These are phyloP conservation scores for Ophthalmolycus amberensis DNA, from an alignment of 2,113 vertebrate genomes.

Conservation along the genomic window DNA sequence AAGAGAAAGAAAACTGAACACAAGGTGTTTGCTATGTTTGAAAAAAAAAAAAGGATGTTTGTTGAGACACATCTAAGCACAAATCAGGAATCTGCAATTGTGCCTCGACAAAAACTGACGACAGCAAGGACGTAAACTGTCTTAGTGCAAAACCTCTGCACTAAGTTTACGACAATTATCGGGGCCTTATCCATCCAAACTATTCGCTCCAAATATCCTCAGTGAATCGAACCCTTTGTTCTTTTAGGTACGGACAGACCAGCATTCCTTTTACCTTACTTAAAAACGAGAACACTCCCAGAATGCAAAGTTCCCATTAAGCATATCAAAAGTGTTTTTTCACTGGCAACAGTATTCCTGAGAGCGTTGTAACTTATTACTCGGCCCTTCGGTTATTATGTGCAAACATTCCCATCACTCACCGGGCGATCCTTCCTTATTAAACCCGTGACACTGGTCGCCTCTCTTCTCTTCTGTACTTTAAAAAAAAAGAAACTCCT, in stretches of 20 bases:
- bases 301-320: constrained; percentile 25
- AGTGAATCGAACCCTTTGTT: constrained; percentile 62
- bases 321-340: constrained; percentile 33
- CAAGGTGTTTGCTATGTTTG: constrained; percentile 48
- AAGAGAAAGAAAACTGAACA: constrained; percentile 51
- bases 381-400: constrained; percentile 55
- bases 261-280: constrained; percentile 54
- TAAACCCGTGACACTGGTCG: constrained; percentile 63
- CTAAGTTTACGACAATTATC: constrained; percentile 57
- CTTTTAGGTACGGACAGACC: constrained; percentile 40
- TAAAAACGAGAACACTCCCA: constrained; percentile 35
- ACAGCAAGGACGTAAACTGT: constrained; percentile 45
- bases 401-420: constrained; percentile 67
- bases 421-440: constrained; percentile 32
- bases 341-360: constrained; percentile 24
- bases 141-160: constrained; percentile 37
- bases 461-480: constrained; percentile 40
- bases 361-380: constrained; percentile 49
- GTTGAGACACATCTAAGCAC: constrained; percentile 31
- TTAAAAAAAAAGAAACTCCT: constrained; percentile 45
- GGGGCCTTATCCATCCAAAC: constrained; percentile 56
- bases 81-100: constrained; percentile 42
- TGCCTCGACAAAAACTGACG: constrained; percentile 12
- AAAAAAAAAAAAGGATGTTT: constrained; percentile 45
- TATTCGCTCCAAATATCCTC: constrained; percentile 44